Evolutionary conservation across 1,140 invertebrate genomes (phyloP), one percentile per base, ranked within the genome.

Genomic region (Leptopilina clavipes): DNA sequence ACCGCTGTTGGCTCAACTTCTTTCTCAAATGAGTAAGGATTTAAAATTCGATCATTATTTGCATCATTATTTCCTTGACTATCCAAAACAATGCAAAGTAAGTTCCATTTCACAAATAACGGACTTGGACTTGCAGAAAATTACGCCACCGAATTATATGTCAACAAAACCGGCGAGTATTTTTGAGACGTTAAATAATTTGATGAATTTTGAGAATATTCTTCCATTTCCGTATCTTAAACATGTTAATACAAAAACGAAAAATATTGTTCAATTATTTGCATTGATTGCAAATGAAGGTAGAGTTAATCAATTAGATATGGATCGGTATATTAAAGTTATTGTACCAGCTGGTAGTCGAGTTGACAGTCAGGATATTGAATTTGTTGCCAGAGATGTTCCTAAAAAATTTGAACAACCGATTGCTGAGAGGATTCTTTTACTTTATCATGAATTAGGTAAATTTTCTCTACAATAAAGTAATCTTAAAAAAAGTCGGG

Each of bases 11-110:
- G 95, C 93, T 0, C 90, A 92, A 65, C 92, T 98, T 52, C 88
- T 98, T 10, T 93, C 94, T 85, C 95, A 97, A 84, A 87, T 98
- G 70, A 93, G 96, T 1, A 92, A 91, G 31, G 96, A 98, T 89
- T 91, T 98, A 71, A 92, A 93, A 72, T 91, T 97, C 31, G 88
- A 92, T 0, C 89, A 91, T 19, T 98, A 96, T 84, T 88, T 93
- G 11, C 92, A 95, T 83, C 94, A 97, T 86, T 99, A 99, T 86
- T 95, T 95, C 90, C 90, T 95, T 78, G 97, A 98, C 90, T 97
- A 95, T 85, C 96, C 97, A 0, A 86, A 91, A 6, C 85, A 93
- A 14, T 94, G 91, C 83, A 84, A 84, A 54, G 86, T 89, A 25
- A 85, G 81, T 76, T 85, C 84, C 44, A 86, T 81, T 65, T 90